Base-by-base conservation (phyloP, 2,797 vertebrate species). In the Myoxocephalus aenaeus region DNA sequence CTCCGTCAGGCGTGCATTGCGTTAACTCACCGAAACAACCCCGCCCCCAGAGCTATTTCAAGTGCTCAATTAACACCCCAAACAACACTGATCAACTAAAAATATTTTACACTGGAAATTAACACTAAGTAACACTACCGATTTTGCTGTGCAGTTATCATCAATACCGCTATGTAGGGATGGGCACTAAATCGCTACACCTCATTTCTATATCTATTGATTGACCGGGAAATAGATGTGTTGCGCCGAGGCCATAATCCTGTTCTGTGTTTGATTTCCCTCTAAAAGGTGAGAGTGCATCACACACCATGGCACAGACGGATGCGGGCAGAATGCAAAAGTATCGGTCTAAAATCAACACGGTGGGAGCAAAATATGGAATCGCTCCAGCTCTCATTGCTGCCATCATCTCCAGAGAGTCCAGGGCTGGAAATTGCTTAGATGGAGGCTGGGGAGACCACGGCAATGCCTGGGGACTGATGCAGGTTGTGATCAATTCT, bases 361-460 rank as follows among this genome's bases (percentile, higher is more conserved):
- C 0, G 0, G 88, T 86, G 25, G 88, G 65, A 42, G 0, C 0
- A 0, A 4, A 68, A 0, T 3, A 13, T 11, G 51, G 36, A 1
- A 50, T 91, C 0, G 75, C 80, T 22, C 76, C 91, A 1, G 84
- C 86, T 53, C 63, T 93, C 20, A 92, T 92, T 11, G 91, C 91
- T 65, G 91, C n/a, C 56, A 91, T 93, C 86, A 92, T 91, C 56
- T 93, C 92, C 74, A 90, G 91, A 85, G 86, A 88, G 64, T 87
- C 87, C 77, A 85, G 92, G n/a, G 92, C 89, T 42, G 90, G 92
- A 73, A 87, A 83, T 2, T 1, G 0, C 1, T 53, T 92, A 3
- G 0, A 7, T 0, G 0, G 40, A 0, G 89, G 91, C 61, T 77
- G 86, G 82, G 89, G 91, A 34, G 86, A 89, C 40, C 0, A 29